Evolutionary conservation across 2,797 vertebrate species (phyloP).

Genomic region (Melanotaenia maccullochi): DNA sequence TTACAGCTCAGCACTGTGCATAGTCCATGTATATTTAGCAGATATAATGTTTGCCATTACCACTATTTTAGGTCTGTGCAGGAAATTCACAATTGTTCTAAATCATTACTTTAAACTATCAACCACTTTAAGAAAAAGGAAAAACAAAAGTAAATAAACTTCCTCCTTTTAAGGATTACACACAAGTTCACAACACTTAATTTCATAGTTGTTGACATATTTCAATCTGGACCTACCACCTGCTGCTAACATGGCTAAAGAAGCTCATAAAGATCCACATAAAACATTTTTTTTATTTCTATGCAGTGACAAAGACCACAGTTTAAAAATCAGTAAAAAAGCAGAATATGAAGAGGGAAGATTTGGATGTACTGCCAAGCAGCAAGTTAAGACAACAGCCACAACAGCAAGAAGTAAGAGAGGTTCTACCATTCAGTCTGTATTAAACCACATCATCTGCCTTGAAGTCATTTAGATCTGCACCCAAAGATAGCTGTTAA

Average conservation of each 20-base stretch:
- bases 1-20: constrained; percentile 15
- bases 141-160: not conserved
- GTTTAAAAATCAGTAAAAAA: constrained; percentile 27
- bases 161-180: not conserved
- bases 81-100: not conserved
- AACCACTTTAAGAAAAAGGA: not conserved
- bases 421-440: constrained; percentile 64
- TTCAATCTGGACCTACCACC: constrained; percentile 1
- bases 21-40: not conserved
- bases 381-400: constrained; percentile 49
- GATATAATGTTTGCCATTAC: not conserved
- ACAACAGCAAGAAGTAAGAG: constrained; percentile 33
- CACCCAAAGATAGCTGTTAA: constrained; percentile 67
- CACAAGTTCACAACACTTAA: not conserved
- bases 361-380: constrained; percentile 28
- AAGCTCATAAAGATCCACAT: constrained; percentile 21
- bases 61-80: not conserved
- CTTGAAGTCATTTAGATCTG: constrained; percentile 65
- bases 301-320: constrained; percentile 29
- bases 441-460: constrained; percentile 64
- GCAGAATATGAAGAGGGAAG: constrained; percentile 10
- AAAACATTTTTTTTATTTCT: constrained; percentile 24
- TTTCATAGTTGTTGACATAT: constrained; percentile 10
- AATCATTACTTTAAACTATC: not conserved
- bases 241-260: constrained; percentile 2